A percentile compares a stretch with the other conserved stretches of the same genome.
Conservation (phyloP, 2,113 vertebrate species). For the Bungarus multicinctus region DNA sequence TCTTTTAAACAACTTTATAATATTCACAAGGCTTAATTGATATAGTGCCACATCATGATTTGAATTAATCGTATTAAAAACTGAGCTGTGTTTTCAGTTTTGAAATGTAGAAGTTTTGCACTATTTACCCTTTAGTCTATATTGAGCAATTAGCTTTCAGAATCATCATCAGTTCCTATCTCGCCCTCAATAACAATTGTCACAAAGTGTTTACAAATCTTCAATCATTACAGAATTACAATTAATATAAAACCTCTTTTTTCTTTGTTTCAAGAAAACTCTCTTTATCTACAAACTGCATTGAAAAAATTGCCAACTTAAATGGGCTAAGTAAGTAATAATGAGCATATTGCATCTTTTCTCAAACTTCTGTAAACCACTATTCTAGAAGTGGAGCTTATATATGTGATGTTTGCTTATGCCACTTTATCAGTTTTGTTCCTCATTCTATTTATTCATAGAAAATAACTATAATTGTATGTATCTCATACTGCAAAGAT, state of each 20-base stretch:
- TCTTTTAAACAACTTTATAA: conserved; percentile 10
- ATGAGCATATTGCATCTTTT: not conserved
- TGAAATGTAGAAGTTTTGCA: not conserved
- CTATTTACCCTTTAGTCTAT: not conserved
- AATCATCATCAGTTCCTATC: not conserved
- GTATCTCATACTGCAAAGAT: not conserved
- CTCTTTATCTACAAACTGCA: conserved; percentile 95
- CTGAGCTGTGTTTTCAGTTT: not conserved
- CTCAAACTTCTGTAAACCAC: not conserved
- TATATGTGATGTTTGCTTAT: not conserved
- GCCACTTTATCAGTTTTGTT: not conserved
- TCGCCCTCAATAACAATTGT: not conserved
- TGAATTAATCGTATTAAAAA: not conserved
- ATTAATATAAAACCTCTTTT: conserved; percentile 51
- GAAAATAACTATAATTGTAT: not conserved
- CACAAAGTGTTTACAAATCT: not conserved
- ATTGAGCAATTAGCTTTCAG: not conserved
- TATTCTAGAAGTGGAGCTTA: not conserved
- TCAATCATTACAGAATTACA: conserved; percentile 21
- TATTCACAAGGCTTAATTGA: not conserved
- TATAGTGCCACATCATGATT: not conserved
- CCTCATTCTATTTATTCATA: not conserved
- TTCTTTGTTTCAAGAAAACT: conserved; percentile 81
- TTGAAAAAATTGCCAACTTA: conserved; percentile 96
- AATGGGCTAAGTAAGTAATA: conserved; percentile 89